Evolutionary conservation across 2,797 vertebrate species (phyloP), one percentile per base, ranked within the genome.

Genomic region (Sciurus carolinensis): DNA sequence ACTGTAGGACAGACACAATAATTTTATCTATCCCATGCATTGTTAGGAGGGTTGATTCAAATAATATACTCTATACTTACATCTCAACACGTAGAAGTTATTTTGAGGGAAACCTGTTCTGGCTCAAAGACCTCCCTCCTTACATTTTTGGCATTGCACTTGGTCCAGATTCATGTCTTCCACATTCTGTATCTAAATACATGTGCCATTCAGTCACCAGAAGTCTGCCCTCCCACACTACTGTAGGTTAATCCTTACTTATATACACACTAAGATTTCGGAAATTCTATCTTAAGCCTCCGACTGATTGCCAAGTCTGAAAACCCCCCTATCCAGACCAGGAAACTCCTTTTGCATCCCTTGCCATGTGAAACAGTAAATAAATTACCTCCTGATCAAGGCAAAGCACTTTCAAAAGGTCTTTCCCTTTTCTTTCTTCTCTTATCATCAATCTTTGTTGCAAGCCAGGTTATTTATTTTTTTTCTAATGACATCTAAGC

Each of bases 381-480:
- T 94, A 95, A 97, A 96, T 96, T 94, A 92, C 79, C 73, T 86
- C 15, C 36, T 90, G 94, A 95, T 91, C 85, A 92, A 97, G 96
- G 95, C 90, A 89, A 96, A 83, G 12, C 52, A 67, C 87, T 94
- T 95, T 90, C 87, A 72, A 90, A 95, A 81, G 91, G 2, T 26
- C 59, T 73, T 91, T 90, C 47, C 76, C 90, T 87, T 97, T 97
- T 57, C 90, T 98, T 95, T 94, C 91, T 97, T 96, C 94, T 96
- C 39, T 95, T 89, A 77, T 76, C 94, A 97, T 97, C 96, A 95
- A 95, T 97, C 96, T 97, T 91, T 83, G 75, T 77, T 88, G 87
- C 75, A 72, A 95, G 83, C 50, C 87, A 93, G 91, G 66, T 93
- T 95, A 85, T 95, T 96, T 87, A 93, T 91, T 69, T 47, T 39